A percentile compares a stretch with the other conserved stretches of the same genome.
Evolutionary conservation across 2,888 invertebrate species (phyloP).

Genomic region (Lucinisca nassula): DNA sequence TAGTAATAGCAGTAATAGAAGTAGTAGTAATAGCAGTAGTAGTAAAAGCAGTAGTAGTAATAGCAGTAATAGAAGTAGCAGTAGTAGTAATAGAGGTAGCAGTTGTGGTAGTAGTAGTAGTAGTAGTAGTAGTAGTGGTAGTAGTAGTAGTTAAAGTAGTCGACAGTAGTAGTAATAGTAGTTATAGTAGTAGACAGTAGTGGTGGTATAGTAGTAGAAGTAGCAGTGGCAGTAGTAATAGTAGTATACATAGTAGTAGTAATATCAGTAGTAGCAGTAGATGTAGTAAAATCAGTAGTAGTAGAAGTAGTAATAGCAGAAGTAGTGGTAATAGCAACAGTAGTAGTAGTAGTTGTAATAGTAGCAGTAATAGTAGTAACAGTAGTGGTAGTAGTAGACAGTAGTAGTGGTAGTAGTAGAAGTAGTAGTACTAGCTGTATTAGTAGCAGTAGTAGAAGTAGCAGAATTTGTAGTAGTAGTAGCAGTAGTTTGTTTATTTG

Average conservation of each 20-base stretch:
- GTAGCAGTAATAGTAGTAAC: neutral
- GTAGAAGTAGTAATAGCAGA: too few species aligned
- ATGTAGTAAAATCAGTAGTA: too few species aligned
- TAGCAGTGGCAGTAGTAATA: neutral
- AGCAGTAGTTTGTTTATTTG: too few species aligned
- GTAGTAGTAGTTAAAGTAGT: neutral
- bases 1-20: too few species aligned
- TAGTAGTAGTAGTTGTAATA: neutral
- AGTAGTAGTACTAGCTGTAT: too few species aligned
- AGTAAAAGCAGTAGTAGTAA: neutral
- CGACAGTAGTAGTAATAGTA: conserved; percentile 1
- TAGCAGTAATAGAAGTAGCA: neutral
- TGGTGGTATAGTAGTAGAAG: conserved; percentile 5
- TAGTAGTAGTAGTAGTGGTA: neutral
- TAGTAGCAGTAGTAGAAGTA: too few species aligned
- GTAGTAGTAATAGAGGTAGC: neutral
- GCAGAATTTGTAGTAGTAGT: too few species aligned
- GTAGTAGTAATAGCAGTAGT: neutral
- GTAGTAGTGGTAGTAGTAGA: too few species aligned
- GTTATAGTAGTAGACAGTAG: conserved; percentile 1
- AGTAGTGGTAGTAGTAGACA: neutral
- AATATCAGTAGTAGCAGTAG: too few species aligned
- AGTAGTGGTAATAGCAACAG: too few species aligned
- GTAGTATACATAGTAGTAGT: too few species aligned
- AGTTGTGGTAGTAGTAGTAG: too few species aligned